phyloP scores from a whole-genome alignment of 2,888 invertebrate genomes.

The Allacma fusca region DNA sequence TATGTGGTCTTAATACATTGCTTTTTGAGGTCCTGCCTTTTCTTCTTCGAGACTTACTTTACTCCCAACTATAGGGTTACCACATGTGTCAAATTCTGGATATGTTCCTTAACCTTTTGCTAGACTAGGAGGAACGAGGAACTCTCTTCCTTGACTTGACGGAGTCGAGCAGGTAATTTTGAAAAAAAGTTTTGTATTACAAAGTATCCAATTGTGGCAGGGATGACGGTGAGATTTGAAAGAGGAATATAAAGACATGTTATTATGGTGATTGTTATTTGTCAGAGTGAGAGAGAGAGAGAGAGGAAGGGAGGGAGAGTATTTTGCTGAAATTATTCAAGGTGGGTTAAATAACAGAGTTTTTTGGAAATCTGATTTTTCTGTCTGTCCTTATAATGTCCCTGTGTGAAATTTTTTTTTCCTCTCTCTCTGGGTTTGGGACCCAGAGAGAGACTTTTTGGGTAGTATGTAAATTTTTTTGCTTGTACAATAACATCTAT shows the following conservation, averaged over 20 bases:
- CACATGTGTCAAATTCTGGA: neutral
- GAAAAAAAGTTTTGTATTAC: no score
- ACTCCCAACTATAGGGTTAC: neutral
- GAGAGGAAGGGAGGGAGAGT: neutral
- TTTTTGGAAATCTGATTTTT: conserved; percentile 6
- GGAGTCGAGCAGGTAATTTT: no score
- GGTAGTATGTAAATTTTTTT: neutral
- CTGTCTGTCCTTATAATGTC: conserved; percentile 1
- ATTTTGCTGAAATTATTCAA: conserved; percentile 16
- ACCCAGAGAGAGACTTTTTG: neutral
- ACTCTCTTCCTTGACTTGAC: no score
- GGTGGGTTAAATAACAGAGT: conserved; percentile 1
- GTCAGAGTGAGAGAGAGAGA: neutral
- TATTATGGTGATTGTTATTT: neutral
- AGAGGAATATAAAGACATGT: neutral
- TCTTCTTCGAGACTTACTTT: neutral
- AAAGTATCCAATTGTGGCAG: no score
- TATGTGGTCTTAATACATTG: neutral
- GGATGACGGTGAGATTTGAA: no score
- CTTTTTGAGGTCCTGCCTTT: neutral
- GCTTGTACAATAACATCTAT: neutral
- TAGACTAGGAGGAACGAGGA: no score
- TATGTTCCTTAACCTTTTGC: no score
- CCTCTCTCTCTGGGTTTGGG: no score
- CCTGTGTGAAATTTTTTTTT: neutral